A percentile compares a stretch with the other conserved stretches of the same genome.
Conservation (phyloP, 2,797 vertebrate genomes). For the Sebastes diploproa region DNA sequence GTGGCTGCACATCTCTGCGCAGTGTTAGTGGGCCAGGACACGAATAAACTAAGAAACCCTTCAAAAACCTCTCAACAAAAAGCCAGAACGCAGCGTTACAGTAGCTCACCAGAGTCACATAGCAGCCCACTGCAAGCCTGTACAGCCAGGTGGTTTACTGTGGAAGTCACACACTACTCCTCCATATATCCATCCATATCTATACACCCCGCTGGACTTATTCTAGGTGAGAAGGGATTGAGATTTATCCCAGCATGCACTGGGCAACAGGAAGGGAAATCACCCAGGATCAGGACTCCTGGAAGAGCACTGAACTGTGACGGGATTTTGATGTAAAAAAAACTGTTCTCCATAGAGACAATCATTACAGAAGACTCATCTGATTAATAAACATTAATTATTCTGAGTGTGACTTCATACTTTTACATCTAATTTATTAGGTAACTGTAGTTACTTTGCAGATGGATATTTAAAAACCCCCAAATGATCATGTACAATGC, state of each 20-base stretch:
- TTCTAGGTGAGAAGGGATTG: neutral
- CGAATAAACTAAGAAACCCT: slow-evolving; percentile 14
- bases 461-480: neutral
- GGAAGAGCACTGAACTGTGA: neutral
- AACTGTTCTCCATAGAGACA: neutral
- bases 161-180: neutral
- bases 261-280: neutral
- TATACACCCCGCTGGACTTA: neutral
- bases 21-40: slow-evolving; percentile 9
- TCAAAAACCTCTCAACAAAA: neutral
- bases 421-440: neutral
- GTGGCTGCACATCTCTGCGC: slow-evolving; percentile 11
- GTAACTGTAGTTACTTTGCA: neutral
- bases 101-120: neutral
- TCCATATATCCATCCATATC: neutral
- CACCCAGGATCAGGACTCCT: neutral
- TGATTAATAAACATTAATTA: neutral
- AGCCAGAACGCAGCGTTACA: neutral
- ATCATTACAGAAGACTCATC: neutral
- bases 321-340: neutral
- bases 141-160: neutral
- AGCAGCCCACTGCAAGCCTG: neutral
- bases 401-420: neutral
- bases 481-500: no score
- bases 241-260: no score